phyloP scores from a whole-genome alignment of 1,140 invertebrate genomes.

The Ridgeia piscesae region DNA sequence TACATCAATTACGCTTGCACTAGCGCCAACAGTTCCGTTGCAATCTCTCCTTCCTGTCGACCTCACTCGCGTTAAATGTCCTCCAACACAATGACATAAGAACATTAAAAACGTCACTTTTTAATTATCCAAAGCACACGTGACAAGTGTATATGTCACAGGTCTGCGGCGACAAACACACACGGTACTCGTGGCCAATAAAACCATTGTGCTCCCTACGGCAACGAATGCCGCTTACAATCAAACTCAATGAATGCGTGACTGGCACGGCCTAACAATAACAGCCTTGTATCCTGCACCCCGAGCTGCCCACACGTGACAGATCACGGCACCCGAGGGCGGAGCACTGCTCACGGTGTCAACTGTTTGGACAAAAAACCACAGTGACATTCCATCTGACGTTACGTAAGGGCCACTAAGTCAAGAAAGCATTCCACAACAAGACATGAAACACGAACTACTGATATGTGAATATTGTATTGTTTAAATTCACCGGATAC shows the following conservation, averaged over 20 bases:
- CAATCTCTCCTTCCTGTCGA: too few species aligned
- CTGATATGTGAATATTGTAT: constrained; percentile 1
- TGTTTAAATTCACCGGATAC: not conserved
- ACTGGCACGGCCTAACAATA: not conserved
- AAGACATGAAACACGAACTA: not conserved
- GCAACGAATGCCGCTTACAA: not conserved
- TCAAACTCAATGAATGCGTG: not conserved
- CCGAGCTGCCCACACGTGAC: too few species aligned
- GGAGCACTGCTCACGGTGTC: not conserved
- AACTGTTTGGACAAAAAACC: not conserved
- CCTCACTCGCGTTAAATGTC: too few species aligned
- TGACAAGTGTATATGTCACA: not conserved
- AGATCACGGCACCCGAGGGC: not conserved
- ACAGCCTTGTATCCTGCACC: not conserved
- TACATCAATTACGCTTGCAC: not conserved
- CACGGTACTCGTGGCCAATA: not conserved
- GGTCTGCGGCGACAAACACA: not conserved
- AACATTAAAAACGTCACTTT: not conserved
- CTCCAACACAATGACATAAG: not conserved
- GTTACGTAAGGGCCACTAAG: not conserved
- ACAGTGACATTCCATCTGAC: not conserved
- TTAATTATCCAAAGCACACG: not conserved
- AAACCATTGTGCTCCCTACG: not conserved
- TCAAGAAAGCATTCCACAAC: not conserved
- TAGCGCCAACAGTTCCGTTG: not conserved